These are phyloP conservation scores for Erynnis tages DNA, from an alignment of 2,888 invertebrate genomes.

Conservation along the genomic window DNA sequence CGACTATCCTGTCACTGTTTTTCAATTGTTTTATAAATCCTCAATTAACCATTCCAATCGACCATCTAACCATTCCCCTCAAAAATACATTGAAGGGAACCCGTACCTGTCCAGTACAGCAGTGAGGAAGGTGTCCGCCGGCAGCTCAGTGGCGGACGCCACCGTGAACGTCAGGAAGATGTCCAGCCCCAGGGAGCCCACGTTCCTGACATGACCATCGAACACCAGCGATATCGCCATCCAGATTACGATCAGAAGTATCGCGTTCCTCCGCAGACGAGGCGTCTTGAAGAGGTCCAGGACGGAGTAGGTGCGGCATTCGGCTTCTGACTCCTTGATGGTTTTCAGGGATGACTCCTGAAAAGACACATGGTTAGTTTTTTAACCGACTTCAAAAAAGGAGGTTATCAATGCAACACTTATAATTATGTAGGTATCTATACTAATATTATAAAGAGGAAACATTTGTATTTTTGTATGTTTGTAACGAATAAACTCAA, in stretches of 20 bases:
- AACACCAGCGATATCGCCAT: constrained; percentile 94
- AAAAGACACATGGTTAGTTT: constrained; percentile 31
- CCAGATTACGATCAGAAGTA: constrained; percentile 92
- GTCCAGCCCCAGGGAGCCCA: constrained; percentile 90
- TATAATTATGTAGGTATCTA: too few relatives aligned
- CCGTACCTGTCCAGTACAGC: constrained; percentile 86
- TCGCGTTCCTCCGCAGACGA: constrained; percentile 87
- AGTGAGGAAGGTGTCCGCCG: constrained; percentile 91
- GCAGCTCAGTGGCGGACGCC: constrained; percentile 91
- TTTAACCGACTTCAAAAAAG: too few relatives aligned
- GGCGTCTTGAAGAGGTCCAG: constrained; percentile 91
- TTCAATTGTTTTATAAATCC: too few relatives aligned
- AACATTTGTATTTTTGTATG: too few relatives aligned
- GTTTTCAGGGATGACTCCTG: constrained; percentile 85
- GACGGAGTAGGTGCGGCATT: constrained; percentile 87
- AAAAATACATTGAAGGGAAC: too few relatives aligned
- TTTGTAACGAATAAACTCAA: too few relatives aligned
- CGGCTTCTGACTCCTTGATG: constrained; percentile 86
- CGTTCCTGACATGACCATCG: constrained; percentile 94
- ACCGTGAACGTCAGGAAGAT: constrained; percentile 93
- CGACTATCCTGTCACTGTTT: too few relatives aligned
- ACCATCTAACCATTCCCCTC: too few relatives aligned
- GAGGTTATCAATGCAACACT: too few relatives aligned
- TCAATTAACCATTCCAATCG: too few relatives aligned
- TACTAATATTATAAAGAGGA: too few relatives aligned